These are phyloP conservation scores for Takifugu bimaculatus DNA, from an alignment of 2,113 vertebrate species.

Conservation along the genomic window DNA sequence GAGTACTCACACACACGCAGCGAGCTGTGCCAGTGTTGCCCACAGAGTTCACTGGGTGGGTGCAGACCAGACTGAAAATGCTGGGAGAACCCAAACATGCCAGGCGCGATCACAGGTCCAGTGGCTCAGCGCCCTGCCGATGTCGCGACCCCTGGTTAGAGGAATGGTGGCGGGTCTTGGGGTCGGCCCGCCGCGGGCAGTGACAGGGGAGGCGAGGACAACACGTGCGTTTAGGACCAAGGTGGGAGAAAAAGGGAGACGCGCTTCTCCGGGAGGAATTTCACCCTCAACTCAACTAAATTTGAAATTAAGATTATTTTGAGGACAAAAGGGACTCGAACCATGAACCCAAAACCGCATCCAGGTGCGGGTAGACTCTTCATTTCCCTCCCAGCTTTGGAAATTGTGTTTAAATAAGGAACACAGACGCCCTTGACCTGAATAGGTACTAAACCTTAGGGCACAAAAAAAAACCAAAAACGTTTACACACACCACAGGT, in stretches of 20 bases:
- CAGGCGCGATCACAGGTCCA: constrained; percentile 43
- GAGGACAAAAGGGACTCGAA: too few species aligned
- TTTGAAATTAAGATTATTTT: too few species aligned
- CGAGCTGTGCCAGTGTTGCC: neutral
- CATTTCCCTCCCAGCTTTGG: neutral
- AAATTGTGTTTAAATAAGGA: constrained; percentile 22
- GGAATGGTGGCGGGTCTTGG: constrained; percentile 40
- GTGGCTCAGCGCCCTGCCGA: neutral
- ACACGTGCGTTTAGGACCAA: constrained; percentile 18
- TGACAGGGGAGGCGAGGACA: constrained; percentile 42
- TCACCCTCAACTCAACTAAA: too few species aligned
- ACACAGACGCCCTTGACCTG: constrained; percentile 21
- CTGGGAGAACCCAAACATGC: constrained; percentile 48
- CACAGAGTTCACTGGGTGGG: constrained; percentile 22
- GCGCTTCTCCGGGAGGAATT: too few species aligned
- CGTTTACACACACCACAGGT: constrained; percentile 9
- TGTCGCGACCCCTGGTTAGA: constrained; percentile 12
- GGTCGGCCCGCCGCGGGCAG: constrained; percentile 30
- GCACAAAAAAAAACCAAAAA: neutral
- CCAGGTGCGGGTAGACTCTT: too few species aligned
- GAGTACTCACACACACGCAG: constrained; percentile 20
- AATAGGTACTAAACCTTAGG: constrained; percentile 25
- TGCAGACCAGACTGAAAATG: constrained; percentile 28
- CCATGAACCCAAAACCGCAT: too few species aligned
- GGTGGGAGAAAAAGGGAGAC: too few species aligned